phyloP scores from a whole-genome alignment of 2,888 invertebrate species.

The Drosophila histrio region DNA sequence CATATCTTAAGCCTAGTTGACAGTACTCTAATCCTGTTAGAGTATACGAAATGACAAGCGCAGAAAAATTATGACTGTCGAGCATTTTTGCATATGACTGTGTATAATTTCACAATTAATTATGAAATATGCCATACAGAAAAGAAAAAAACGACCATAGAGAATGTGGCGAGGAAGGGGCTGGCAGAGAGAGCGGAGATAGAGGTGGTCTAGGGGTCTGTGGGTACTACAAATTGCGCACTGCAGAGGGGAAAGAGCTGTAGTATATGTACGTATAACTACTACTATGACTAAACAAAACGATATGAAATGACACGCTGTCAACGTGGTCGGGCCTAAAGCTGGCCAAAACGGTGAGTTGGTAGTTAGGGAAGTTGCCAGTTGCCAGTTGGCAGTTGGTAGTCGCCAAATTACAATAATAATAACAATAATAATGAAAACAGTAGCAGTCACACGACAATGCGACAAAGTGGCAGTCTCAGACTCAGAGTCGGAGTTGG shows the following conservation, averaged over 20 bases:
- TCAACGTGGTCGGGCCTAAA: conserved; percentile 64
- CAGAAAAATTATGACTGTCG: conserved; percentile 62
- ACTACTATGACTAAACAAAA: conserved; percentile 77
- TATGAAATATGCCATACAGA: conserved; percentile 69
- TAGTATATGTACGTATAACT: too few relatives aligned
- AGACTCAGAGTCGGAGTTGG: conserved; percentile 17
- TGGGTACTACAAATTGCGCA: conserved; percentile 43
- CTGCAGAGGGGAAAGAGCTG: conserved; percentile 18
- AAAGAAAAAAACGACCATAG: conserved; percentile 12
- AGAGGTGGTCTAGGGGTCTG: neutral
- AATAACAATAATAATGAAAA: conserved; percentile 68
- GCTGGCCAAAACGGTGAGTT: conserved; percentile 15
- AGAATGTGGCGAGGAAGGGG: conserved; percentile 16
- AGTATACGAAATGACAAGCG: conserved; percentile 56
- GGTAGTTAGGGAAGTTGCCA: conserved; percentile 24
- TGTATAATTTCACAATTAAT: conserved; percentile 80
- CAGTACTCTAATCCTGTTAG: conserved; percentile 18
- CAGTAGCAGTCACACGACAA: conserved; percentile 76
- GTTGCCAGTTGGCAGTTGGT: conserved; percentile 41
- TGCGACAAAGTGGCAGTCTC: conserved; percentile 77
- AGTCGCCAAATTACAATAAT: conserved; percentile 74
- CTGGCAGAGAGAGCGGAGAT: neutral
- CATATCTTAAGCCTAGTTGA: neutral
- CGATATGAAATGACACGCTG: conserved; percentile 77
- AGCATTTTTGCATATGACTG: conserved; percentile 68